These are phyloP conservation scores for Cinclus mexicanus DNA, from an alignment of 2,113 vertebrate species.

Conservation along the genomic window DNA sequence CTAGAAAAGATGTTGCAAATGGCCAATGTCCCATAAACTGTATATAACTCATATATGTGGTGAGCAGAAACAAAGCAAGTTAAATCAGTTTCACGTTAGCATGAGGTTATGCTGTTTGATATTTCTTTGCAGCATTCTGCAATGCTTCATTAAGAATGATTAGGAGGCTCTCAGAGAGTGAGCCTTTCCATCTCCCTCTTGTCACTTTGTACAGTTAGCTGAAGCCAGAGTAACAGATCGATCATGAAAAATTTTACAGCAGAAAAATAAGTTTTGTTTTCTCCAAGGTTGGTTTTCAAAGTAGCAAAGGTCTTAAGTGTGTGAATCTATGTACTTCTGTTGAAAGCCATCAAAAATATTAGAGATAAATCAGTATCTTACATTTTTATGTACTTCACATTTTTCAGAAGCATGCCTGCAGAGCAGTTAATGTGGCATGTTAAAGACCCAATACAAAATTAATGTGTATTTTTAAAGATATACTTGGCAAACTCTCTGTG, in stretches of 20 bases:
- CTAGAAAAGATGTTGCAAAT: background rate
- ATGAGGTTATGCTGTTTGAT: background rate
- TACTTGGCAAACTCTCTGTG: background rate
- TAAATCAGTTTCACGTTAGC: background rate
- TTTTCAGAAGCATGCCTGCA: background rate
- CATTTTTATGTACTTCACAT: background rate
- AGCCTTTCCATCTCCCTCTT: background rate
- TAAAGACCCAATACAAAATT: background rate
- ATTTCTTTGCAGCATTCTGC: background rate
- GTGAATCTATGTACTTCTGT: background rate
- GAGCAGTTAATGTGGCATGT: background rate
- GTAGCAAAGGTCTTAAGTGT: background rate
- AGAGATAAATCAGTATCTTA: background rate
- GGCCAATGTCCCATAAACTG: background rate
- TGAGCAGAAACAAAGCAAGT: background rate
- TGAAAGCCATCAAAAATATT: background rate
- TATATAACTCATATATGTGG: background rate
- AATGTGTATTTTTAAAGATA: background rate
- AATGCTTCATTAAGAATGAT: background rate
- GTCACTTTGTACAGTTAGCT: background rate
- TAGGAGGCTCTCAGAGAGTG: background rate
- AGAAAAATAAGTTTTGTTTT: background rate
- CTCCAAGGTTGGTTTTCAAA: background rate
- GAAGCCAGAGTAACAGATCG: background rate
- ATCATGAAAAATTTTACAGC: background rate